phyloP scores from a whole-genome alignment of 2,113 vertebrate genomes.

The Nanorana parkeri region DNA sequence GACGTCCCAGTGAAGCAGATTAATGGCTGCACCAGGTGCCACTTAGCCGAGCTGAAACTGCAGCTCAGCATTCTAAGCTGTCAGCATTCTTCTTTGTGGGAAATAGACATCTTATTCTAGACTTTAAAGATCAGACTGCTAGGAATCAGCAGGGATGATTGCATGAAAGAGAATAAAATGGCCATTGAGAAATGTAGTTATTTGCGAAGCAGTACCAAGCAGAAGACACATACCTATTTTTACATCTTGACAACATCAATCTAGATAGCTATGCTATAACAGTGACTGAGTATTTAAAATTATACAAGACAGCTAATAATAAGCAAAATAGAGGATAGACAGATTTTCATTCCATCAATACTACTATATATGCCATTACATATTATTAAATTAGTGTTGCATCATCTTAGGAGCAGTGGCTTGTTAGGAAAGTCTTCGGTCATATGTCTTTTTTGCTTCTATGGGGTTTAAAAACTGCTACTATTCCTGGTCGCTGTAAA shows the following conservation, averaged over 20 bases:
- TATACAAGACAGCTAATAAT: no score
- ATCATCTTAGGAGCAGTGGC: no score
- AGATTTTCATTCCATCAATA: no score
- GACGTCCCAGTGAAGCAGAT: slow-evolving; percentile 23
- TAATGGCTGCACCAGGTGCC: slow-evolving; percentile 39
- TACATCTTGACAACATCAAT: neutral
- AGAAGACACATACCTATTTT: neutral
- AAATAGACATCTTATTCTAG: slow-evolving; percentile 35
- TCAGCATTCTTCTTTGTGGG: slow-evolving; percentile 23
- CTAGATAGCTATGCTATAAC: no score
- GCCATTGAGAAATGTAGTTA: slow-evolving; percentile 8
- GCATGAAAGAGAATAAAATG: neutral
- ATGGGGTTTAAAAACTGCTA: no score
- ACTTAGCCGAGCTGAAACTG: slow-evolving; percentile 43
- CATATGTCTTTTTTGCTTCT: no score
- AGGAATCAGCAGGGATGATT: neutral
- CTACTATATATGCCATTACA: no score
- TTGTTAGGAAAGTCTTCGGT: no score
- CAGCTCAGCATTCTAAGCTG: slow-evolving; percentile 43
- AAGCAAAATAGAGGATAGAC: no score
- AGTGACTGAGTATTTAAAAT: no score
- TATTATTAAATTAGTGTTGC: no score
- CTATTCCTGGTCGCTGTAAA: no score
- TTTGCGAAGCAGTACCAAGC: neutral
- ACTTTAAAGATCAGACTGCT: slow-evolving; percentile 5